Base-by-base conservation (phyloP, 2,888 invertebrate species). In the Campaea margaritaria region DNA sequence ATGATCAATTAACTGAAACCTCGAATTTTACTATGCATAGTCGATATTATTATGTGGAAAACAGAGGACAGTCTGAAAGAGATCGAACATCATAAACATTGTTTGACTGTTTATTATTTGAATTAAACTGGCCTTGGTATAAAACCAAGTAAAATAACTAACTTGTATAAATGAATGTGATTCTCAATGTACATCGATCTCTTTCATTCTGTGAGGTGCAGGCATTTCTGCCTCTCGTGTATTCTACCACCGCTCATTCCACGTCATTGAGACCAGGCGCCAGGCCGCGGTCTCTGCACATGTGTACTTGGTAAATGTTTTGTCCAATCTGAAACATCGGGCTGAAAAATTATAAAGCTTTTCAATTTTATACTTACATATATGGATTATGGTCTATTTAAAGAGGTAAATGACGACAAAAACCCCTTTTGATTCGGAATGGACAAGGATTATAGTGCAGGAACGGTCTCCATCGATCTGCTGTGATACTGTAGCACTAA, bases 401-500 rank as follows among this genome's bases (percentile, higher is more conserved):
- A 31, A 9, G 31, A 31, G 31, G 8, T 7, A 31, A 31, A 7
- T 9, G 1, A 9, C 31, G 31, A 31, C 31, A 31, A 9, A 31
- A 1, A 10, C 2, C 31, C 53, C 48, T 58, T 39, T 63, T 67
- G 46, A 65, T 58, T 69, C 73, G 60, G 65, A 70, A 59, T 67
- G 74, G 71, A 75, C 64, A 62, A 65, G 69, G 68, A 72, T 67
- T 49, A 67, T 72, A 78, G 81, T 75, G 79, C 81, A 76, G 77
- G 74, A 78, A 77, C 79, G 78, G 80, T 82, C 83, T 84, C 83
- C 84, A 81, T 82, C 82, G 84, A 84, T 86, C 88, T 89, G 86
- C 90, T 91, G 91, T 91, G 91, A 92, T 91, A 92, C 83, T 89
- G 82, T 90, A 89, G 87, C 84, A 87, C 87, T 87, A 82, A 86